Conservation (phyloP, 2,797 vertebrate species). For the Balearica regulorum region DNA sequence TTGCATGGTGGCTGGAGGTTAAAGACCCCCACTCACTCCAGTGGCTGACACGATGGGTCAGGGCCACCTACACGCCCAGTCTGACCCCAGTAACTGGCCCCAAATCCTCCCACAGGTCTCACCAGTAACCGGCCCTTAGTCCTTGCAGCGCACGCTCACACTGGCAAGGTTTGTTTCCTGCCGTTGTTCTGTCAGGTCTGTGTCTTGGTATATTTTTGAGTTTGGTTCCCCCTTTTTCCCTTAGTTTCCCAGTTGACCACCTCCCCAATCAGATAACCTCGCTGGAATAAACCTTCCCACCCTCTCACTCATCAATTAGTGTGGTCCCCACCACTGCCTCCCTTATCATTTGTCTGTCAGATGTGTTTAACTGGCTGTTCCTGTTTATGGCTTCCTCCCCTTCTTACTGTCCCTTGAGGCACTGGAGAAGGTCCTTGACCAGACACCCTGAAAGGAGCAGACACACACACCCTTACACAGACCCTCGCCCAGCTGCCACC, state of each 20-base stretch:
- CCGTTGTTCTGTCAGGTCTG: too few species aligned
- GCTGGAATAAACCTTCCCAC: too few species aligned
- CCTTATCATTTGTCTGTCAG: background rate
- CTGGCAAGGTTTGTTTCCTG: too few species aligned
- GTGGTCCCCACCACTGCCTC: background rate
- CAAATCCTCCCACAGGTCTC: background rate
- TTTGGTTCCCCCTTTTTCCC: too few species aligned
- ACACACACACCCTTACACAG: background rate
- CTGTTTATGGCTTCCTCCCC: background rate
- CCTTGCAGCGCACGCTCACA: too few species aligned
- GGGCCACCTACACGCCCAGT: background rate
- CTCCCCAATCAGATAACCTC: too few species aligned
- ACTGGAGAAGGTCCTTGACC: background rate
- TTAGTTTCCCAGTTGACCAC: too few species aligned
- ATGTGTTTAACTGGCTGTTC: background rate
- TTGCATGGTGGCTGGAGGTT: too few species aligned
- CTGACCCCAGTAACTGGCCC: background rate
- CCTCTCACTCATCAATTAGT: fast-evolving
- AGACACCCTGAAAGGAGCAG: background rate
- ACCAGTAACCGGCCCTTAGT: background rate
- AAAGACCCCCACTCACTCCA: background rate
- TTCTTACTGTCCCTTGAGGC: background rate
- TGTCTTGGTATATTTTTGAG: too few species aligned
- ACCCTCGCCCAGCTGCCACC: background rate
- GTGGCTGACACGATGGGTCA: too few species aligned